phyloP scores from a whole-genome alignment of 2,888 invertebrate species.

The Synergus gifuensis region DNA sequence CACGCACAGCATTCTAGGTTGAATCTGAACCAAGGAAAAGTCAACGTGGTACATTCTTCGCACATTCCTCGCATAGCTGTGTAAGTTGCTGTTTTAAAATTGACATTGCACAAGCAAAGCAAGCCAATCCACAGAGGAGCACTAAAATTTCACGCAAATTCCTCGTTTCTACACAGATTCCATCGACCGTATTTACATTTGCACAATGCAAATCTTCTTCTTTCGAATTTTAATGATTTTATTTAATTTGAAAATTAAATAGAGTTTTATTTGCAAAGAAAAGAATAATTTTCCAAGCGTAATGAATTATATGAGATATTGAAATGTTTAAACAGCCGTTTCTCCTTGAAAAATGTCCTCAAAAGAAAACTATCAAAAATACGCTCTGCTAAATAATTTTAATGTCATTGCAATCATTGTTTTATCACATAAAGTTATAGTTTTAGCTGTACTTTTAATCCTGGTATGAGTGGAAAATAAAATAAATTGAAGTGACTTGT shows the following conservation, averaged over 20 bases:
- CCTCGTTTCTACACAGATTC: slow-evolving; percentile 13
- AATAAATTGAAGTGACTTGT: too few relatives aligned
- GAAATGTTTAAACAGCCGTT: background rate
- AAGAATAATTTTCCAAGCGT: background rate
- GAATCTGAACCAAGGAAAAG: slow-evolving; percentile 14
- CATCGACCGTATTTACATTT: slow-evolving; percentile 16
- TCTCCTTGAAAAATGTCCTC: too few relatives aligned
- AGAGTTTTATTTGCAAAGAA: background rate
- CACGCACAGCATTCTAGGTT: slow-evolving; percentile 5
- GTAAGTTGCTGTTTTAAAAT: slow-evolving; percentile 41
- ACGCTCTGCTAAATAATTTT: too few relatives aligned
- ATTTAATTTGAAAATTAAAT: background rate
- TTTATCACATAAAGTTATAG: too few relatives aligned
- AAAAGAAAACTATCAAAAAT: too few relatives aligned
- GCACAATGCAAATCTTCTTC: background rate
- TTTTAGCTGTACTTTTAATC: too few relatives aligned
- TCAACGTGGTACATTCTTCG: slow-evolving; percentile 11
- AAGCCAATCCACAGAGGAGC: slow-evolving; percentile 27
- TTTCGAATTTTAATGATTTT: slow-evolving; percentile 4
- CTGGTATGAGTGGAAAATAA: too few relatives aligned
- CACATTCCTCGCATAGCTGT: slow-evolving; percentile 29
- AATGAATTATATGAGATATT: background rate
- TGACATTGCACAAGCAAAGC: slow-evolving; percentile 29
- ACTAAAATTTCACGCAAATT: slow-evolving; percentile 23
- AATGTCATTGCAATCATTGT: too few relatives aligned